Conservation (phyloP, 2,888 invertebrate species). For the Drosophila subsilvestris region DNA sequence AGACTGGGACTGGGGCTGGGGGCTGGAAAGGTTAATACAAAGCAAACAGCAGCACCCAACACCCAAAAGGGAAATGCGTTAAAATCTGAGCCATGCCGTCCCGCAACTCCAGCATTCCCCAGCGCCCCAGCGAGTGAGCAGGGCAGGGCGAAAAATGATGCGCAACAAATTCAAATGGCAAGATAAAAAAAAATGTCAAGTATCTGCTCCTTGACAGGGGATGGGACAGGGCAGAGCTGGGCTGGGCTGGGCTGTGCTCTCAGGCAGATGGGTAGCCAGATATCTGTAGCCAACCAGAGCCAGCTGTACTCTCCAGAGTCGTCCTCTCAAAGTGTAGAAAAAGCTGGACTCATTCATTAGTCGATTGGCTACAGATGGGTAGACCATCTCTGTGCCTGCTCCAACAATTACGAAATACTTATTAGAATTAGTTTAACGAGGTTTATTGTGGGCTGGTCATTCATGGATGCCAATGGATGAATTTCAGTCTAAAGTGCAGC, state of each 20-base stretch:
- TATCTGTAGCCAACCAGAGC: not conserved
- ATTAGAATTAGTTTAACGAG: no score
- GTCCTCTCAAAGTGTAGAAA: not conserved
- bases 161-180: conserved; percentile 77
- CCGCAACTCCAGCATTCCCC: conserved; percentile 9
- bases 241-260: not conserved
- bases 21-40: conserved; percentile 54
- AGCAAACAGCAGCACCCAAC: conserved; percentile 30
- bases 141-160: conserved; percentile 53
- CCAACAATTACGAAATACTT: no score
- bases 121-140: not conserved
- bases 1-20: conserved; percentile 33
- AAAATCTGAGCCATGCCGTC: conserved; percentile 44
- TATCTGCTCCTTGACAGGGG: conserved; percentile 24
- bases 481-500: no score
- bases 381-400: no score
- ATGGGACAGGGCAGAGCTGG: not conserved
- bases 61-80: conserved; percentile 49
- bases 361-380: no score
- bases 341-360: not conserved
- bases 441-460: no score
- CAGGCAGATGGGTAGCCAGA: not conserved
- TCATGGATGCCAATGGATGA: no score
- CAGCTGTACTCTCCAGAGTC: not conserved
- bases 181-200: conserved; percentile 60